Base-by-base conservation (phyloP, 1,140 invertebrate species). In the Manduca sexta region DNA sequence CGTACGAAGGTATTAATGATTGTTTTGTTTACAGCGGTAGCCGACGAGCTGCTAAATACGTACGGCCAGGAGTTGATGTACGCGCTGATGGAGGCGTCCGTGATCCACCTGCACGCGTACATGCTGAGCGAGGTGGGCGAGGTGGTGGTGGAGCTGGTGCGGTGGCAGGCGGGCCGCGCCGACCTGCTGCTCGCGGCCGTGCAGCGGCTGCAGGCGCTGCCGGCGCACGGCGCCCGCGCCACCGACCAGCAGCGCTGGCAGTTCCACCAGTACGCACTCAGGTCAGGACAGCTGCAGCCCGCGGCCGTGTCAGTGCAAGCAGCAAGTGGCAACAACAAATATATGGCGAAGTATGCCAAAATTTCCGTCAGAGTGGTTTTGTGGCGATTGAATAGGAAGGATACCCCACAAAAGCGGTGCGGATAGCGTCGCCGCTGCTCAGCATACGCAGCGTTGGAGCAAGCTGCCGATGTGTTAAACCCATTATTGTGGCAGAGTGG, bases 221-320 rank as follows among this genome's bases (percentile, higher is more conserved):
- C 94, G 4, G 5, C 91, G 90, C 34, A 46, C 6, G 92, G 90
- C 64, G 91, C 92, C 40, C 90, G 90, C 15, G 93, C 94, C 26
- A 96, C 95, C 6, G 90, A 92, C 8, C 90, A 92, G 55, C 96
- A 98, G 77, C 86, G 97, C 47, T 88, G 90, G 66, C 93, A 96
- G 67, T 96, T 98, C 76, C 95, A 96, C 75, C 90, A 89, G 54
- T 65, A 66, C 18, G 72, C 70, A 1, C 35, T 68, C 10, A 67
- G 64, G 69, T 69, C 7, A 21, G 11, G 3, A 7, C 37, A n/a
- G 7, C 5, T 11, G 33, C 33, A 34, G 5, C 33, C 6, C 33
- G 33, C 13, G n/a, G n/a, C n/a, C n/a, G n/a, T n/a, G n/a, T n/a
- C n/a, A n/a, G n/a, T n/a, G n/a, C n/a, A n/a, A n/a, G n/a, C n/a